A percentile compares a stretch with the other conserved stretches of the same genome.
These are phyloP conservation scores for Coleophora deauratella DNA, from an alignment of 2,888 invertebrate genomes.

Conservation along the genomic window DNA sequence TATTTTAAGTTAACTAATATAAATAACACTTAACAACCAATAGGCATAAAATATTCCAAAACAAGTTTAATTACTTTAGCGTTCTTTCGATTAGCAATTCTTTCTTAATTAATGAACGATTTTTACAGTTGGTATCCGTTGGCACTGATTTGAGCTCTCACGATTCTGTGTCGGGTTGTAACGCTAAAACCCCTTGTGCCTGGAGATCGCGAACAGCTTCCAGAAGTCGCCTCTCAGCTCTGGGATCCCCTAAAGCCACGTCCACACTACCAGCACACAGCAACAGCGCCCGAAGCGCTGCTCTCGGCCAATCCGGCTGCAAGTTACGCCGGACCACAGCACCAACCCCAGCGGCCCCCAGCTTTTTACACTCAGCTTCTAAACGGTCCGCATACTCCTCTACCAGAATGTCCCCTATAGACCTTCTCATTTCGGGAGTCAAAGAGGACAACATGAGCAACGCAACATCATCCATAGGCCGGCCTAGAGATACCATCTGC, in stretches of 20 bases:
- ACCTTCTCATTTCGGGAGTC: constrained; percentile 79
- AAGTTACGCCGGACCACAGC: constrained; percentile 63
- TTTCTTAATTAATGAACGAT: no score
- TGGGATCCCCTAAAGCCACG: constrained; percentile 83
- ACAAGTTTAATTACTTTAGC: no score
- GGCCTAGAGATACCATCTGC: constrained; percentile 88
- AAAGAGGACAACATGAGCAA: constrained; percentile 82
- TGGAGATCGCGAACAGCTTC: constrained; percentile 84
- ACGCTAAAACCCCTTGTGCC: constrained; percentile 78
- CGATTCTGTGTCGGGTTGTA: constrained; percentile 57
- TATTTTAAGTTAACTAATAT: no score
- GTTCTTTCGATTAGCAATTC: no score
- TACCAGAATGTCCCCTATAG: constrained; percentile 76
- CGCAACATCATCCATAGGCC: constrained; percentile 86
- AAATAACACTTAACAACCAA: no score
- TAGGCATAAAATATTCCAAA: no score
- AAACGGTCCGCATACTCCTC: constrained; percentile 81
- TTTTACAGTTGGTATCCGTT: no score
- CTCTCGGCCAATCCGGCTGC: constrained; percentile 77
- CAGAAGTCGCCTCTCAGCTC: constrained; percentile 82
- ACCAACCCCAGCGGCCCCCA: constrained; percentile 75
- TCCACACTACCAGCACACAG: constrained; percentile 88
- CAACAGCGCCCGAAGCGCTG: constrained; percentile 82
- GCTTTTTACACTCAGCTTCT: constrained; percentile 71
- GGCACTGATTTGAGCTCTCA: constrained; percentile 38